Evolutionary conservation across 1,140 invertebrate genomes (phyloP).

Genomic region (Nixonia krombeini): DNA sequence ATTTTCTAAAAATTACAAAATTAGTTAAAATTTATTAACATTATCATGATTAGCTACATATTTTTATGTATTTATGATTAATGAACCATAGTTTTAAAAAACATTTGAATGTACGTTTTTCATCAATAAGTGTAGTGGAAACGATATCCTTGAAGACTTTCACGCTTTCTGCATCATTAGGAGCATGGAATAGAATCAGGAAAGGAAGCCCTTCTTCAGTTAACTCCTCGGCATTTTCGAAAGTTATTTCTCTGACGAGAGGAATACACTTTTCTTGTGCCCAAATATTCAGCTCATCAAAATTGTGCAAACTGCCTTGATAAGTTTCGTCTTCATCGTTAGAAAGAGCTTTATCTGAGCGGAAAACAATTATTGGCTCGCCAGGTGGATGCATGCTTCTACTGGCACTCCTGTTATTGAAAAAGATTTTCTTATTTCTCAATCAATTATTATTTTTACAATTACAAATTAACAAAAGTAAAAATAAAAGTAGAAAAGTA

Average conservation of each 20-base stretch:
- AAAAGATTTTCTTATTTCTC: neutral
- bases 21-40: no score
- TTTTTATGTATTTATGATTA: no score
- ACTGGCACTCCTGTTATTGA: conserved; percentile 70
- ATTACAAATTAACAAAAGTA: no score
- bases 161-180: conserved; percentile 88
- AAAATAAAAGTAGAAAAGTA: neutral
- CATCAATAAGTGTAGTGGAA: conserved; percentile 81
- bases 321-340: conserved; percentile 88
- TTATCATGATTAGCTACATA: no score
- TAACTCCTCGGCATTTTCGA: conserved; percentile 99
- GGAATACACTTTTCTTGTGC: conserved; percentile 90
- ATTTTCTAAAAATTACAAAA: conserved; percentile 82
- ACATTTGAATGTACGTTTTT: no score
- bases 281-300: conserved; percentile 89
- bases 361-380: conserved; percentile 84
- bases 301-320: conserved; percentile 78
- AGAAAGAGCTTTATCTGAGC: conserved; percentile 83
- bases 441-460: conserved; percentile 1
- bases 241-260: conserved; percentile 93
- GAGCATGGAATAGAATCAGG: conserved; percentile 94
- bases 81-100: no score
- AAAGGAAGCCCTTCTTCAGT: conserved; percentile 99
- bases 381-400: conserved; percentile 87
- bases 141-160: conserved; percentile 91